phyloP scores from a whole-genome alignment of 2,888 invertebrate species.

The Sinopyrophorus schimmeli region DNA sequence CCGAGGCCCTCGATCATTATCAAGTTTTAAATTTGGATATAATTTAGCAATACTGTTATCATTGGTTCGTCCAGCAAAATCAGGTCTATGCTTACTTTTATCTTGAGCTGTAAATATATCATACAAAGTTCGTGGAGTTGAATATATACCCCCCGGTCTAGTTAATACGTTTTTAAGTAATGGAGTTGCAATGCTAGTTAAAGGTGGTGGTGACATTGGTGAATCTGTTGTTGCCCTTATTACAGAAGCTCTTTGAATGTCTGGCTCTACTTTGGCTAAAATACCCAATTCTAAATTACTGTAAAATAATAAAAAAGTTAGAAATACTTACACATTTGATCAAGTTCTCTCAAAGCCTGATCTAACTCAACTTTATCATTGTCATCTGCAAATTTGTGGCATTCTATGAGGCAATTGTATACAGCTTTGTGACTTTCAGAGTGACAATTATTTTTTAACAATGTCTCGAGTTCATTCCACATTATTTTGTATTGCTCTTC shows the following conservation, averaged over 20 bases:
- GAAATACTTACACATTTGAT: slow-evolving; percentile 55
- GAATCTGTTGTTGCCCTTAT: slow-evolving; percentile 83
- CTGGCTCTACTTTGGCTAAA: slow-evolving; percentile 23
- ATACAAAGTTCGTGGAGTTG: slow-evolving; percentile 61
- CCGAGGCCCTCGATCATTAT: slow-evolving; percentile 54
- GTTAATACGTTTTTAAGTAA: slow-evolving; percentile 38
- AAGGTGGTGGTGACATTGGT: slow-evolving; percentile 78
- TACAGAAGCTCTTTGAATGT: slow-evolving; percentile 55
- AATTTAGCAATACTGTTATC: slow-evolving; percentile 68
- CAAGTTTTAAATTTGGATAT: slow-evolving; percentile 70
- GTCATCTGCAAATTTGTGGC: slow-evolving; percentile 63
- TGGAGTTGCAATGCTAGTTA: slow-evolving; percentile 47
- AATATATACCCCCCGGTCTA: slow-evolving; percentile 46
- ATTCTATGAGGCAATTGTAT: slow-evolving; percentile 79
- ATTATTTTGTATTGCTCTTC: slow-evolving; percentile 91
- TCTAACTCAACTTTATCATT: slow-evolving; percentile 66
- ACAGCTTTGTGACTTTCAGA: slow-evolving; percentile 79
- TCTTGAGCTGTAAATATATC: slow-evolving; percentile 69
- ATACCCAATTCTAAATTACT: neutral
- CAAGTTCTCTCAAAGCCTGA: slow-evolving; percentile 62
- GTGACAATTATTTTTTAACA: slow-evolving; percentile 76
- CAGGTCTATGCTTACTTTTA: slow-evolving; percentile 55
- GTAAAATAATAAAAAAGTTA: slow-evolving; percentile 3
- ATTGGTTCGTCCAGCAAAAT: slow-evolving; percentile 63
- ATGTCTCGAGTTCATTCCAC: slow-evolving; percentile 86